Conservation (phyloP, 2,888 invertebrate species). For the Trichopria drosophilae region DNA sequence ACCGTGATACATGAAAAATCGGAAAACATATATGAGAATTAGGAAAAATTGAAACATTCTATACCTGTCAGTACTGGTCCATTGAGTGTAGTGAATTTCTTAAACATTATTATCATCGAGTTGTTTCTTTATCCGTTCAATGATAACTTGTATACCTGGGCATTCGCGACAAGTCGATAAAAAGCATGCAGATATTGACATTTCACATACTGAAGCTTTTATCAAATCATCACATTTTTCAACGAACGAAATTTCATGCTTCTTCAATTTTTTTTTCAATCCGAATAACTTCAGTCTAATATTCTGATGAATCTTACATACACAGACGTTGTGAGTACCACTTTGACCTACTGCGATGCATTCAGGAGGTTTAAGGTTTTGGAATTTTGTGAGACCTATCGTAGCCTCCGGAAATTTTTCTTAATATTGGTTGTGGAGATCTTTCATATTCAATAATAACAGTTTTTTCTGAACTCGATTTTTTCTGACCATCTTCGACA, state of each 20-base stretch:
- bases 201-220: conserved; percentile 14
- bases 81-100: conserved; percentile 15
- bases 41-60: no score
- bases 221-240: conserved; percentile 1
- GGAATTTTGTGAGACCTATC: conserved; percentile 21
- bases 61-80: conserved; percentile 19
- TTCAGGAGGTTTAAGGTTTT: conserved; percentile 14
- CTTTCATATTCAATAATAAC: no score
- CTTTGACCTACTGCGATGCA: conserved; percentile 16
- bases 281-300: conserved; percentile 9
- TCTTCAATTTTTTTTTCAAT: background rate
- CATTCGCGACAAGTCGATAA: conserved; percentile 8
- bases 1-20: no score
- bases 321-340: no score
- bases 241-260: background rate
- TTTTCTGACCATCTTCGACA: no score
- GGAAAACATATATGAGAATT: no score
- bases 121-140: no score
- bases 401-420: no score
- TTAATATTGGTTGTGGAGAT: no score
- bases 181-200: conserved; percentile 11
- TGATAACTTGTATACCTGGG: conserved; percentile 6
- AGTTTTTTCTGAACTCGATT: no score
- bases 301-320: conserved; percentile 17
- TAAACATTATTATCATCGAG: no score